Evolutionary conservation across 2,888 invertebrate species (phyloP), one percentile per base, ranked within the genome.

Genomic region (Nomada goodeniana): DNA sequence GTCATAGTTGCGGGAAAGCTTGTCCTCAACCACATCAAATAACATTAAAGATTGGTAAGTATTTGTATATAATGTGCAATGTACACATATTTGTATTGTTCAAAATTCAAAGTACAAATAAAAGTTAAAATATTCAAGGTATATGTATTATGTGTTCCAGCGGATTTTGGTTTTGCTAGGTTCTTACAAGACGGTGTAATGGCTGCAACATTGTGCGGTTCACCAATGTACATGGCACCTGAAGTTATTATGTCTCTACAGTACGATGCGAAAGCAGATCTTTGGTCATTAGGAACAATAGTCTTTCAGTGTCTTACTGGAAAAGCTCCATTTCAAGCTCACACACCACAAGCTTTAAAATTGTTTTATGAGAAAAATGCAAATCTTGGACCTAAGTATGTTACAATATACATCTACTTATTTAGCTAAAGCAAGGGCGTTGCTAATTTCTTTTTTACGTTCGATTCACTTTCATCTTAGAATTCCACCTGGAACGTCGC

Each of bases 161-260:
- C 99, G 92, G 99, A 99, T 95, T 99, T 99, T 95, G 99, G 99
- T 69, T 99, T 99, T 95, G 99, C 99, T 72, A 96, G 99, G 93
- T 99, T 99, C 94, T 95, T 99, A 64, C 98, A 98, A 94, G 99
- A 99, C 93, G 99, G 99, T 84, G 99, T 98, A 74, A 99, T 99
- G 99, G 99, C 99, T 74, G 99, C 99, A 83, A 99, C 99, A 50
- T 95, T 99, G 59, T 99, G 99, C 94, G 99, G 99, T 64, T 99
- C 99, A 65, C 99, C 99, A 18, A 99, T 99, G 99, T 99, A 99
- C 93, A 99, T 99, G 99, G 99, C 99, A 52, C 99, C 99, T 0
- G 99, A 99, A 95, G 99, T 99, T 73, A 99, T 99, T 91, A 99
- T 99, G 99, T 99, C 99, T 2, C 95, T 98, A 84, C 98, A 99